Evolutionary conservation across 1,140 invertebrate species (phyloP).

Genomic region (Periplaneta americana): DNA sequence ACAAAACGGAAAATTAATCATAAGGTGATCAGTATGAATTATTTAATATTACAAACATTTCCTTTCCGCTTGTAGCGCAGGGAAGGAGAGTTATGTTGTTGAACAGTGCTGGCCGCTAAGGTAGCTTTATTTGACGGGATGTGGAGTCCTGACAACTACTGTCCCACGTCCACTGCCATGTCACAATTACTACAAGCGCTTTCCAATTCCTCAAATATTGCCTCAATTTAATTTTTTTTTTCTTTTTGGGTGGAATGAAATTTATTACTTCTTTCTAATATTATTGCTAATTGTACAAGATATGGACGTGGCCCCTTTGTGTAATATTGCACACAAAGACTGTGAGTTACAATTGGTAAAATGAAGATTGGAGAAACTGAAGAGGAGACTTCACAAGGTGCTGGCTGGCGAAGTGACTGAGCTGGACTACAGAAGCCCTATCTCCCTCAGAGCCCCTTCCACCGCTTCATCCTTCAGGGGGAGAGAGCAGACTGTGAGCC

Average conservation of each 20-base stretch:
- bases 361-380: no score
- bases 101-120: no score
- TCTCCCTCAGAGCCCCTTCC: conserved; percentile 18
- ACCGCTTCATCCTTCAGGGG: conserved; percentile 19
- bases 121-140: no score
- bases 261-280: neutral
- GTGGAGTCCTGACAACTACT: no score
- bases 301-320: neutral
- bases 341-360: no score
- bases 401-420: neutral
- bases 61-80: no score
- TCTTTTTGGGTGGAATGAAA: neutral
- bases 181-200: neutral
- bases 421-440: conserved; percentile 16
- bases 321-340: neutral
- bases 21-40: no score
- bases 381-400: neutral
- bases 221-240: neutral
- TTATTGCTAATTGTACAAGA: neutral
- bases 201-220: neutral
- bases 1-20: no score
- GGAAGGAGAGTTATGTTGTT: no score
- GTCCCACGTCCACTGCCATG: no score
- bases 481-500: conserved; percentile 2
- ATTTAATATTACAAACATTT: no score